Conservation (phyloP, 2,113 vertebrate genomes). For the Anoura caudifer region DNA sequence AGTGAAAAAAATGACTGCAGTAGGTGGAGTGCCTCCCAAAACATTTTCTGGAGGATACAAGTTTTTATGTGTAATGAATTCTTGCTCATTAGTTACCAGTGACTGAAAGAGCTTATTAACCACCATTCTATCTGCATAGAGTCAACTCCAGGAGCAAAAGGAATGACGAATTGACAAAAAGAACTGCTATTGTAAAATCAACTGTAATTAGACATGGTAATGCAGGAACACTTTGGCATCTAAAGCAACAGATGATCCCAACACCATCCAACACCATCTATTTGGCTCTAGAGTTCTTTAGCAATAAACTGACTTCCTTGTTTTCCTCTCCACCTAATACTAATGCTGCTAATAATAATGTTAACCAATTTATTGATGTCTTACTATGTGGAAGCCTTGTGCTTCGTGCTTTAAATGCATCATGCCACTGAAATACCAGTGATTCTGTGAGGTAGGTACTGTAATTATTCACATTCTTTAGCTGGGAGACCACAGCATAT, state of each 20-base stretch:
- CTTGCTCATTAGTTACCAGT: background rate
- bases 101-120: background rate
- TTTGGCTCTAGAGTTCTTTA: background rate
- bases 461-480: background rate
- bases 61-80: background rate
- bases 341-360: background rate
- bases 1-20: background rate
- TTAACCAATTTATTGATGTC: background rate
- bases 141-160: background rate
- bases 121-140: background rate
- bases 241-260: background rate
- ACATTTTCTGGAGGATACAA: constrained; percentile 47
- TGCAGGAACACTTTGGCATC: background rate
- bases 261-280: background rate
- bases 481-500: background rate
- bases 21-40: background rate
- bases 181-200: background rate
- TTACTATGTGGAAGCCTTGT: background rate
- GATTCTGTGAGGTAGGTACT: background rate
- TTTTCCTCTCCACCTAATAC: background rate
- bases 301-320: background rate
- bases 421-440: background rate
- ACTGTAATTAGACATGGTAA: background rate
- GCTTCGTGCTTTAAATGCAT: background rate
- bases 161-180: background rate